Base-by-base conservation (phyloP, 2,888 invertebrate genomes). In the Nyleta sp. region DNA sequence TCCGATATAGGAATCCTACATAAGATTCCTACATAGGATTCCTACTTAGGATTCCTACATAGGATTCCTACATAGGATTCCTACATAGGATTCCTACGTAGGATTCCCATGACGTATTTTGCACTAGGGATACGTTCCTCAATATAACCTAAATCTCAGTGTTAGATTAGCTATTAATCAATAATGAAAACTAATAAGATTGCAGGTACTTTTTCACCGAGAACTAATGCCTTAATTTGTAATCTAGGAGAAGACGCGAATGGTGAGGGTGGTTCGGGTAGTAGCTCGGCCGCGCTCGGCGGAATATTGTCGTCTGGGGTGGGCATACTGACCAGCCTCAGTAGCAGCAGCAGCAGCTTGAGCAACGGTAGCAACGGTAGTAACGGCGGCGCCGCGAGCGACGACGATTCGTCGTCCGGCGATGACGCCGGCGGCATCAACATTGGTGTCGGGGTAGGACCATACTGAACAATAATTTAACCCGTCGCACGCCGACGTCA, bases 241-340 rank as follows among this genome's bases (percentile, higher is more conserved):
- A 68, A 68, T 75, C 64, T 75, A 81, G 78, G 78, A 68, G 40
- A 68, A 38, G 75, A 79, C 13, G 89, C 24, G 24, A 24, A 91
- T 22, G 91, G 92, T 55, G 91, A 62, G 17, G 75, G 75, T 75
- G 55, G 20, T 50, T 48, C 91, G 22, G 73, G 64, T 64, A 92
- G 93, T 83, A 91, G 92, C 83, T 92, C 92, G 78, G 91, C 91
- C 76, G 91, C 91, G 53, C 88, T 91, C 8, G 85, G 84, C 44
- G 76, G 76, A 59, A 68, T 81, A 33, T 68, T 81, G 17, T 74
- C 78, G 17, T 72, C 80, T 17, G 72, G 68, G 40, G 20, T 80
- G 42, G 22, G 62, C 48, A 75, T 74, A 35, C 33, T 81, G 57
- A 55, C 65, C 55, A 78, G 78, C 52, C 75, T 80, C 50, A 80